Evolutionary conservation across 1,140 invertebrate genomes (phyloP).

Genomic region (Drosophila micromelanica): DNA sequence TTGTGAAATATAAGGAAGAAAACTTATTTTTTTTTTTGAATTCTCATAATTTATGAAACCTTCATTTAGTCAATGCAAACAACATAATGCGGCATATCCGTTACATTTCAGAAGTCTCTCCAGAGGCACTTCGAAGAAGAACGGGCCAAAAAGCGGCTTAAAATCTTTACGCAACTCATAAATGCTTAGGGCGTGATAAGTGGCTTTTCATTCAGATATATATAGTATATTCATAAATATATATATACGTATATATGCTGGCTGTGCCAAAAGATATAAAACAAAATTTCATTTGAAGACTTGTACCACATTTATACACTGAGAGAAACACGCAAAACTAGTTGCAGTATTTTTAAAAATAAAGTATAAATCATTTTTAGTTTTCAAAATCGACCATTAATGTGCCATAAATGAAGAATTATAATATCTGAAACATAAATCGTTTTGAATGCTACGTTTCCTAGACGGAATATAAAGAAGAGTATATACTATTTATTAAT

Average conservation of each 20-base stretch:
- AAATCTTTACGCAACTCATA: conserved; percentile 70
- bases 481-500: too few species aligned
- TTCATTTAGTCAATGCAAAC: conserved; percentile 12
- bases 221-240: too few species aligned
- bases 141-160: conserved; percentile 70
- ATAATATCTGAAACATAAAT: too few species aligned
- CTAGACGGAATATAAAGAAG: neutral
- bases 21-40: too few species aligned
- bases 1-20: neutral
- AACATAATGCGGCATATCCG: conserved; percentile 72
- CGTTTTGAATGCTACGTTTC: neutral
- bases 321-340: neutral
- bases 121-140: conserved; percentile 46
- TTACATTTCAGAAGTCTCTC: conserved; percentile 39
- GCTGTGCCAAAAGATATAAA: conserved; percentile 44
- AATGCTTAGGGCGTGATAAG: conserved; percentile 64
- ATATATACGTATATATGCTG: conserved; percentile 13
- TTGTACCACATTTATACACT: too few species aligned
- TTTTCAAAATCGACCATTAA: too few species aligned
- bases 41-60: neutral
- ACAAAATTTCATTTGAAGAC: conserved; percentile 39
- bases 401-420: too few species aligned
- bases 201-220: conserved; percentile 74
- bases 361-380: too few species aligned
- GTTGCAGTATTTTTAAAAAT: too few species aligned